These are phyloP conservation scores for Ceryle rudis DNA, from an alignment of 2,797 vertebrate species.

Conservation along the genomic window DNA sequence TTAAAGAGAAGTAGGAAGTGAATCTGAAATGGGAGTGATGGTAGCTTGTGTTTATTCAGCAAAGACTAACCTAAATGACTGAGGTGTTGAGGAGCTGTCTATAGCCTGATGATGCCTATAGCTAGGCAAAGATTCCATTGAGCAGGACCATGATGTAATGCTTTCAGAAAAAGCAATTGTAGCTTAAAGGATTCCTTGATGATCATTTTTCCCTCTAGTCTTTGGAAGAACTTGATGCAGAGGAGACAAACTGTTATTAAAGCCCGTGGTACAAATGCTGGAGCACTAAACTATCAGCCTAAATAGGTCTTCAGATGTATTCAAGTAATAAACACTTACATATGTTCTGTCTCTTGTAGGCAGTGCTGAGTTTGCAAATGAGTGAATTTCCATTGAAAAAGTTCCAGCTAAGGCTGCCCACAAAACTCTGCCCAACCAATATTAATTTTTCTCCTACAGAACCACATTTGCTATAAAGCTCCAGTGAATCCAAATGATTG, in stretches of 20 bases:
- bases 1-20: background rate
- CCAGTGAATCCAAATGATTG: background rate
- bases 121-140: background rate
- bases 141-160: background rate
- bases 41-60: background rate
- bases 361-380: conserved; percentile 39
- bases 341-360: conserved; percentile 11
- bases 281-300: conserved; percentile 36
- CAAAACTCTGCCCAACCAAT: conserved; percentile 1
- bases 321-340: conserved; percentile 36
- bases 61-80: background rate
- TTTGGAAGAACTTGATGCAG: background rate
- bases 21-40: background rate
- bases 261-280: conserved; percentile 32
- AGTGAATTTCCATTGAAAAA: conserved; percentile 19
- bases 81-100: background rate
- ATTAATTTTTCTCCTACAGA: background rate
- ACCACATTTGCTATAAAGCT: background rate
- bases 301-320: conserved; percentile 45
- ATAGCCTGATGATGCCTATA: background rate
- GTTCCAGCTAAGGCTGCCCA: conserved; percentile 23
- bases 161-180: background rate
- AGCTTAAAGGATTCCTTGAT: background rate
- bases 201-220: background rate
- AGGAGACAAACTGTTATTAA: conserved; percentile 34